Evolutionary conservation across 2,888 invertebrate genomes (phyloP), one percentile per base, ranked within the genome.

Genomic region (Andrena marginata): DNA sequence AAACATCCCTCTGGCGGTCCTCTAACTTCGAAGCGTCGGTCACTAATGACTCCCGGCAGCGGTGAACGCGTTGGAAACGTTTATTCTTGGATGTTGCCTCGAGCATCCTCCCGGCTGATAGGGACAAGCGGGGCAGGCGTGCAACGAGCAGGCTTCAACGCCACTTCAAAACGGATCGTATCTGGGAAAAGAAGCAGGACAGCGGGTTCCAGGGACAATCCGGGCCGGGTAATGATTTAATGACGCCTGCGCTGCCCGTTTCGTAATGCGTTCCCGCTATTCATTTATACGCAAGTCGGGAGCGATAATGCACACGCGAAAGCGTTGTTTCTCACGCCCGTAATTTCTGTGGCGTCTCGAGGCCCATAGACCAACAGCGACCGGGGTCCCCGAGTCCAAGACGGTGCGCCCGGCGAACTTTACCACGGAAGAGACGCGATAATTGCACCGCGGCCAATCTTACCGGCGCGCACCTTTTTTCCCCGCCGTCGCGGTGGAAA

Each of bases 291-390:
- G 80, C 75, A 60, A 26, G 26, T 42, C 64, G 62, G 60, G 42
- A 71, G 59, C 72, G 68, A 76, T 75, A 75, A 81, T 68, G 71
- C 70, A 51, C 76, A 72, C 63, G 71, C 64, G 49, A 68, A n/a
- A 54, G 59, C 69, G 60, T 62, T 26, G 72, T 74, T 88, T 87
- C 87, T 88, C 88, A 88, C 88, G 86, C 63, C 63, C 64, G 77
- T 67, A 87, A 84, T 83, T 87, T 87, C 68, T 20, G 35, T 35
- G 56, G 48, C 31, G 64, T 26, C 4, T 56, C 54, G 10, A 42
- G 42, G 4, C 42, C 42, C 42, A 42, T 42, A 42, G 42, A 42
- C 16, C 51, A 51, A 51, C 51, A 8, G n/a, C 51, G 0, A 51
- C 51, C 51, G 2, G 20, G 51, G 51, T 8, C 23, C 7, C 16